These are phyloP conservation scores for Eulemur coronatus DNA, from an alignment of 2,797 vertebrate genomes.

Conservation along the genomic window DNA sequence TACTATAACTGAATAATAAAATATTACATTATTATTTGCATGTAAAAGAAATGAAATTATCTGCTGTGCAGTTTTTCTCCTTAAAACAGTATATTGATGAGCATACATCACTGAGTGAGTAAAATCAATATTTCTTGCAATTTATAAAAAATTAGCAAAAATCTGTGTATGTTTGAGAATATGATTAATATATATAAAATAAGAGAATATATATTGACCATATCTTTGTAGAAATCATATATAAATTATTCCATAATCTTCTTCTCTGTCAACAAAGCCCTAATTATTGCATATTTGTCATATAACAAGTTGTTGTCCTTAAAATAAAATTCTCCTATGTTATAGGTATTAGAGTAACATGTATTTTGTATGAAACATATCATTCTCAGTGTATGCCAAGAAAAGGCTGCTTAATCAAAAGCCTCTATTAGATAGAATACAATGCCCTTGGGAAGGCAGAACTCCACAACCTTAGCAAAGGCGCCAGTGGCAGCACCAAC, in stretches of 20 bases:
- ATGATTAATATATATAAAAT: background rate
- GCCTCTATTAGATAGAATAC: background rate
- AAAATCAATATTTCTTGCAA: slow-evolving; percentile 28
- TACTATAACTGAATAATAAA: slow-evolving; percentile 3
- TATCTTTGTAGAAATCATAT: background rate
- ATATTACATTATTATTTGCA: slow-evolving; percentile 32
- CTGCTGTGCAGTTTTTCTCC: background rate
- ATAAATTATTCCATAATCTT: background rate
- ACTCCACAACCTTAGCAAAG: background rate
- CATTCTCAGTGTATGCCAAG: background rate
- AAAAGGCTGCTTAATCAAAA: background rate
- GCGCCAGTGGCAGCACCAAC: background rate
- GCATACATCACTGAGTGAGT: background rate
- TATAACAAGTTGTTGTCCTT: background rate
- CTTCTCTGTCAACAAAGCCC: background rate
- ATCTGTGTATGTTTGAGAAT: background rate
- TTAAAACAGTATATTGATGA: background rate
- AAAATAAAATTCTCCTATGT: background rate
- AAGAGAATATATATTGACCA: background rate
- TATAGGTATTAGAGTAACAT: background rate
- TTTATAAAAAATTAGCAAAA: slow-evolving; percentile 52
- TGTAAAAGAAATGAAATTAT: slow-evolving; percentile 52
- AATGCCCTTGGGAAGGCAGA: background rate
- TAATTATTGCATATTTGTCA: background rate
- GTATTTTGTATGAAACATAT: background rate